These are phyloP conservation scores for Coregonus suidteri DNA, from an alignment of 2,797 vertebrate genomes.

Conservation along the genomic window DNA sequence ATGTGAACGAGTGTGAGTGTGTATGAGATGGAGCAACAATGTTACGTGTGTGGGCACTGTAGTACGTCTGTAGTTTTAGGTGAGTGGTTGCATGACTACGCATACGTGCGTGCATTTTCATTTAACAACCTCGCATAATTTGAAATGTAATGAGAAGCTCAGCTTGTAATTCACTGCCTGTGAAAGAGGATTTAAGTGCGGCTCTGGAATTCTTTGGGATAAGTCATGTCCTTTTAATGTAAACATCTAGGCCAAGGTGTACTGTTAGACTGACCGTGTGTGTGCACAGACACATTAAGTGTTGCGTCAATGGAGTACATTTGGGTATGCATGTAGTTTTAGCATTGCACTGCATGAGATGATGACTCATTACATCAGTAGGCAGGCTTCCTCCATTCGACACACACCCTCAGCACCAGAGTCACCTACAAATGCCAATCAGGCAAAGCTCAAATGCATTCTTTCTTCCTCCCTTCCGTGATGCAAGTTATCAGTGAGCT, in stretches of 20 bases:
- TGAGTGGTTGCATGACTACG: slow-evolving; percentile 26
- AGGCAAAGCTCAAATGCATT: neutral
- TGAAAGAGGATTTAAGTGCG: neutral
- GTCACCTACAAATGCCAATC: neutral
- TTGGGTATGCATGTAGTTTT: neutral
- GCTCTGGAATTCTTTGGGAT: neutral
- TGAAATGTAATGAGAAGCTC: neutral
- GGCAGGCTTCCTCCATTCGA: neutral
- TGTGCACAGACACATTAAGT: neutral
- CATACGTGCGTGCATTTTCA: neutral
- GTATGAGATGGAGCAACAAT: neutral
- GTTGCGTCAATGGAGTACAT: neutral
- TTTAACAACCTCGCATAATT: neutral
- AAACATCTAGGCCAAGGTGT: neutral
- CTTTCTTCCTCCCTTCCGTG: neutral
- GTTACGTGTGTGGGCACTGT: slow-evolving; percentile 3
- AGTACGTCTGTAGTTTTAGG: slow-evolving; percentile 8
- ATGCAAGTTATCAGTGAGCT: neutral
- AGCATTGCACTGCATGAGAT: too few relatives aligned
- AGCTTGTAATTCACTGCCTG: neutral
- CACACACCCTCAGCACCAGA: neutral
- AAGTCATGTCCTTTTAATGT: neutral
- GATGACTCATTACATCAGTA: neutral
- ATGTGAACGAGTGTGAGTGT: slow-evolving; percentile 23
- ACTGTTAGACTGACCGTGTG: neutral